Percentiles rank a stretch among this genome's conserved stretches.
Evolutionary conservation across 2,113 vertebrate species (phyloP).

Genomic region (Brachionichthys hirsutus): DNA sequence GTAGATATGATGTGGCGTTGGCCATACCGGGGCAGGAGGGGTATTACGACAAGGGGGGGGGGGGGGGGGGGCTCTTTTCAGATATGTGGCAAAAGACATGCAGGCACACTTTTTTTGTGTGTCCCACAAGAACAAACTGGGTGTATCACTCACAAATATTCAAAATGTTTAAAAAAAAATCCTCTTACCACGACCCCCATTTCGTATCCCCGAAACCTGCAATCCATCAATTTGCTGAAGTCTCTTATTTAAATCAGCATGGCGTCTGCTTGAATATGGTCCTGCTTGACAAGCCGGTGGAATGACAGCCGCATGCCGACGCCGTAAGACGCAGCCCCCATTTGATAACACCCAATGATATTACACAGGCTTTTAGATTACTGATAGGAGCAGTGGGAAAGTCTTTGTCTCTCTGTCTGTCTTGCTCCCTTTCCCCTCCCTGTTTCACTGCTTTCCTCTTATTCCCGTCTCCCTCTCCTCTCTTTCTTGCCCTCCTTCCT

Average conservation of each 20-base stretch:
- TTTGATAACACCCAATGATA: conserved; percentile 70
- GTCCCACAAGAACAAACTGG: conserved; percentile 27
- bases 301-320: conserved; percentile 70
- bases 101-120: conserved; percentile 12
- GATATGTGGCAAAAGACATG: conserved; percentile 41
- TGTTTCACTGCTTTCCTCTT: conserved; percentile 42
- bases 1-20: conserved; percentile 67
- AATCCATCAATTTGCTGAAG: conserved; percentile 66
- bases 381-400: conserved; percentile 66
- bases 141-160: conserved; percentile 51
- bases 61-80: conserved; percentile 34
- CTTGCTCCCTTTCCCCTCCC: conserved; percentile 38
- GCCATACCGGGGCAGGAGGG: conserved; percentile 40
- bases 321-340: conserved; percentile 54
- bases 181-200: conserved; percentile 21
- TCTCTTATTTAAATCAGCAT: conserved; percentile 73
- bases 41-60: conserved; percentile 2
- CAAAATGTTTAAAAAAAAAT: conserved; percentile 19
- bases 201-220: conserved; percentile 61
- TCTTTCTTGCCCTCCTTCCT: conserved; percentile 42
- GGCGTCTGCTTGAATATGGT: conserved; percentile 69
- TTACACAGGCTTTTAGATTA: conserved; percentile 70
- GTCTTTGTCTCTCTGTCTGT: conserved; percentile 60
- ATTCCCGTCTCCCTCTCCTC: conserved; percentile 24
- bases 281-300: conserved; percentile 70